Evolutionary conservation across 1,140 invertebrate genomes (phyloP), one percentile per base, ranked within the genome.

Genomic region (Camponotus vicinus): DNA sequence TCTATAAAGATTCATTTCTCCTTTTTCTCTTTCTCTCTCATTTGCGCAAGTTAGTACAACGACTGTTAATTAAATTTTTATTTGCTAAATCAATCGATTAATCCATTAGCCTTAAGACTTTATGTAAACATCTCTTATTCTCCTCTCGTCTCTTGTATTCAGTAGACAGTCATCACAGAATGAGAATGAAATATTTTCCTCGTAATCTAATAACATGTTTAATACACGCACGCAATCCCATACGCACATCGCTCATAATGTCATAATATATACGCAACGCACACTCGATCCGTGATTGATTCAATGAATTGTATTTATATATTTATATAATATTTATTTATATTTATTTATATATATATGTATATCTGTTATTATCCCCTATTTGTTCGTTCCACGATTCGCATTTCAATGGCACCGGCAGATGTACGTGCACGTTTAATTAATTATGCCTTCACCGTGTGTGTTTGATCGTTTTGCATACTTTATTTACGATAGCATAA

Each of bases 111-210:
- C 83, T 93, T 80, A 70, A 91, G 88, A 88, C 89, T 91, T 55
- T 75, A 91, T 88, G 92, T 91, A 90, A 93, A 93, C 88, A 87
- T 91, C 89, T 90, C 55, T 85, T 70, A 34, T 87, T 86, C 59
- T 86, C 42, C 40, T 85, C 63, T 76, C 57, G 40, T 21, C 57
- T 87, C 59, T 78, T 83, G 87, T 92, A 93, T 92, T 92, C 93
- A 91, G 90, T 93, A 91, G 89, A 93, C 92, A 94, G 88, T 93
- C 93, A 94, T 94, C 93, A 94, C 93, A 94, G 92, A 93, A 93
- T 93, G 88, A 93, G 92, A 94, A 94, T 94, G 91, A 94, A 94
- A 94, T 93, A 93, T 92, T 91, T 86, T 90, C 71, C 78, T 89
- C 85, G 66, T 89, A 90, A 89, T 91, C 89, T 93, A 93, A 79